Evolutionary conservation across 2,797 vertebrate species (phyloP).

Genomic region (Salmo trutta): DNA sequence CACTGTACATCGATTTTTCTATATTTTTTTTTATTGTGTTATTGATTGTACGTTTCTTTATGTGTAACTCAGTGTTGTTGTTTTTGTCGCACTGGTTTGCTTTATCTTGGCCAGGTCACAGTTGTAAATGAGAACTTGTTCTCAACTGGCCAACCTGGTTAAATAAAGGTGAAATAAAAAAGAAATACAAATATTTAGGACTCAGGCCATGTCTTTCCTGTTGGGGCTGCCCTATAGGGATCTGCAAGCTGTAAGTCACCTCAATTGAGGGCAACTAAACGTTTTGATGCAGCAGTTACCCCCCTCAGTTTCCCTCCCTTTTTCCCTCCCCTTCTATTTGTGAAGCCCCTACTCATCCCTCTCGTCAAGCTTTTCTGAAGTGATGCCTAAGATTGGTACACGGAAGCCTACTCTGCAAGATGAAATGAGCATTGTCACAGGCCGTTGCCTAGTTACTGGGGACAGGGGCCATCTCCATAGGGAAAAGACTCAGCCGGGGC

Average conservation of each 20-base stretch:
- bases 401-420: neutral
- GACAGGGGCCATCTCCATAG: neutral
- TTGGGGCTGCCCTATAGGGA: too few species aligned
- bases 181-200: too few species aligned
- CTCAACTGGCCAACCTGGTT: too few species aligned
- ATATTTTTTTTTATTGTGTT: too few species aligned
- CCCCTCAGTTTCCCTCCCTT: neutral
- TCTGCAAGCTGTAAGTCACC: neutral
- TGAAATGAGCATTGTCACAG: constrained; percentile 1
- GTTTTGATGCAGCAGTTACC: neutral
- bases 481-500: neutral
- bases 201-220: too few species aligned
- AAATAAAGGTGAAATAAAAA: too few species aligned
- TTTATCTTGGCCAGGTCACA: too few species aligned
- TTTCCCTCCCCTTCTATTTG: neutral
- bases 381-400: neutral
- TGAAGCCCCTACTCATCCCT: neutral
- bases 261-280: neutral
- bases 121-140: too few species aligned
- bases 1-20: too few species aligned
- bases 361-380: neutral
- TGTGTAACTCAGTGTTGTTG: too few species aligned
- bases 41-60: too few species aligned
- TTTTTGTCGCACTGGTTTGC: too few species aligned
- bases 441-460: constrained; percentile 14